Conservation (phyloP, 2,113 vertebrate species). For the Cheirogaleus medius region DNA sequence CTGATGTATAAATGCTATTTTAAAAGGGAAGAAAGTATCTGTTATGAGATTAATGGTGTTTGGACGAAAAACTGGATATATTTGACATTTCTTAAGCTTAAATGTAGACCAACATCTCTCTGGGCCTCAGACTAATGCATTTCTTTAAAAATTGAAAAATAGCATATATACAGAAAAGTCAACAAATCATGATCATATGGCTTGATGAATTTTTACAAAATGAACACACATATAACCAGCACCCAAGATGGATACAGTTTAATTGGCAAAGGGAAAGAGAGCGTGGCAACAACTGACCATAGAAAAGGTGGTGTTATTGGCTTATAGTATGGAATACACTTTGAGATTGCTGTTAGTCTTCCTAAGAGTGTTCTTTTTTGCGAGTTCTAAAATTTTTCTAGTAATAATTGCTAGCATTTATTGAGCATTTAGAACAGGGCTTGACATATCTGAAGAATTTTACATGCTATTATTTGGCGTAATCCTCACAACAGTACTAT, state of each 20-base stretch:
- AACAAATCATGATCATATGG: background rate
- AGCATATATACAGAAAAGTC: background rate
- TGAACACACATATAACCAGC: background rate
- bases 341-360: slow-evolving; percentile 24
- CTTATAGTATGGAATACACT: background rate
- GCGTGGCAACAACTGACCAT: background rate
- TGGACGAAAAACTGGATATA: background rate
- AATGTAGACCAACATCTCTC: background rate
- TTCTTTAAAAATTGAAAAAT: slow-evolving; percentile 24
- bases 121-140: background rate
- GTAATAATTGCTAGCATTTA: slow-evolving; percentile 33
- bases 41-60: background rate
- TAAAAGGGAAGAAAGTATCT: background rate
- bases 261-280: background rate
- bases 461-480: background rate
- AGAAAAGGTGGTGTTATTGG: background rate
- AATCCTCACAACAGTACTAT: background rate
- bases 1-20: background rate
- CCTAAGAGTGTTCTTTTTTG: background rate
- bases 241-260: background rate
- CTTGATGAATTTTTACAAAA: slow-evolving; percentile 14
- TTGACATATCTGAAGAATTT: background rate
- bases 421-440: background rate
- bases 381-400: slow-evolving; percentile 23
- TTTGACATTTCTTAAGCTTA: background rate